phyloP scores from a whole-genome alignment of 1,140 invertebrate species.

The Papilio dardanus region DNA sequence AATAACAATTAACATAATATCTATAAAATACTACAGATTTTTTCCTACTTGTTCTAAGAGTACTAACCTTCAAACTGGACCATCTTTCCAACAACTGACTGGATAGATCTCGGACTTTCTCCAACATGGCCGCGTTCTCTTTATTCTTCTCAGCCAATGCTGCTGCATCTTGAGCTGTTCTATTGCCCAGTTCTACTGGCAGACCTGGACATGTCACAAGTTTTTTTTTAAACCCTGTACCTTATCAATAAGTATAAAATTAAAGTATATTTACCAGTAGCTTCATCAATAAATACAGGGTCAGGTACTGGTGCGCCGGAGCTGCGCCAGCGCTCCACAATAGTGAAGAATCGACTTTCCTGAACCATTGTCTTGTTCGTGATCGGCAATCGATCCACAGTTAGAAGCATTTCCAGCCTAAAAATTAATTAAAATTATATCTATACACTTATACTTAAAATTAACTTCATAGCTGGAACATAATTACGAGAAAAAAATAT shows the following conservation, averaged over 20 bases:
- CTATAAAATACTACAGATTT: neutral
- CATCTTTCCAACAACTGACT: conserved; percentile 88
- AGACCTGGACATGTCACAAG: conserved; percentile 54
- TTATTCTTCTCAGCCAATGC: conserved; percentile 57
- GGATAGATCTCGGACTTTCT: conserved; percentile 84
- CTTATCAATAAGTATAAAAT: neutral
- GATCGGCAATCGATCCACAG: conserved; percentile 92
- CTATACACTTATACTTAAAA: neutral
- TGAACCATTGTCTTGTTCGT: conserved; percentile 96
- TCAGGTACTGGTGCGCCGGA: conserved; percentile 51
- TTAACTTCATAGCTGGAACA: neutral
- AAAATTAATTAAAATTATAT: conserved; percentile 29
- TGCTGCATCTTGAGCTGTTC: conserved; percentile 50
- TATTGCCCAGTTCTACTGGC: conserved; percentile 64
- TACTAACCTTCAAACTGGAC: conserved; percentile 90
- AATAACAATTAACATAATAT: conserved; percentile 10
- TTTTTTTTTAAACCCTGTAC: neutral
- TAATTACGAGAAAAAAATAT: neutral
- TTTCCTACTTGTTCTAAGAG: neutral
- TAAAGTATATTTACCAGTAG: conserved; percentile 60
- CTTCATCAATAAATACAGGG: conserved; percentile 73
- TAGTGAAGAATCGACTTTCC: conserved; percentile 93
- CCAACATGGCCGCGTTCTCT: conserved; percentile 55
- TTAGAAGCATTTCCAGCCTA: conserved; percentile 90
- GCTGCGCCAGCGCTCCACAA: conserved; percentile 90